These are phyloP conservation scores for Verasper variegatus DNA, from an alignment of 2,113 vertebrate species.

Conservation along the genomic window DNA sequence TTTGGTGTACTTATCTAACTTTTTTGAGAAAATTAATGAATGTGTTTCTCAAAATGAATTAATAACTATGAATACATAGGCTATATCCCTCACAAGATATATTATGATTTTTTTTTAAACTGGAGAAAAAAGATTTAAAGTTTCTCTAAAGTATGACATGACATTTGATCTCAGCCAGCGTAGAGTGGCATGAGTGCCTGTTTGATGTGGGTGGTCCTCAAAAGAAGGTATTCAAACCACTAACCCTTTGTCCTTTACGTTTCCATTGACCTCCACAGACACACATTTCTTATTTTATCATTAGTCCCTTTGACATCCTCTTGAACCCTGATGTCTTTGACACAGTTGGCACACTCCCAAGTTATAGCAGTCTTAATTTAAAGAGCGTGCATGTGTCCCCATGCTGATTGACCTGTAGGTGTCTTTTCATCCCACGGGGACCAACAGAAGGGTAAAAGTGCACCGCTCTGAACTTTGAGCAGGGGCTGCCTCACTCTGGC, in stretches of 20 bases:
- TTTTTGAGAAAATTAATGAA: too few relatives aligned
- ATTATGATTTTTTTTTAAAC: too few relatives aligned
- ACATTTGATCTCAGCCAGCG: not conserved
- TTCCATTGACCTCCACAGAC: conserved; percentile 35
- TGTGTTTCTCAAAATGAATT: too few relatives aligned
- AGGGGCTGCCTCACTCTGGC: conserved; percentile 46
- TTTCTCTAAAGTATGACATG: not conserved
- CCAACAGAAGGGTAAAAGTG: conserved; percentile 43
- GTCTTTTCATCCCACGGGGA: conserved; percentile 52
- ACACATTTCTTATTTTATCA: conserved; percentile 22
- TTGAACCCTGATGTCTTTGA: conserved; percentile 16
- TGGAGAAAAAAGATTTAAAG: too few relatives aligned
- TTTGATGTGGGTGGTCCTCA: conserved; percentile 21
- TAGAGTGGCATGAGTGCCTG: too few relatives aligned
- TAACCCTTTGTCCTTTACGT: not conserved
- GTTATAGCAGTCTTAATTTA: conserved; percentile 51
- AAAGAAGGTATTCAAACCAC: conserved; percentile 2
- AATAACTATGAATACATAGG: too few relatives aligned
- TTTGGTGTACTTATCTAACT: not conserved
- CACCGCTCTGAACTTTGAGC: conserved; percentile 46
- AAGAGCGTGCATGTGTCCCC: conserved; percentile 53
- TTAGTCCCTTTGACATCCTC: conserved; percentile 22
- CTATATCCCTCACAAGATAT: too few relatives aligned
- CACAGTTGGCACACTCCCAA: conserved; percentile 37
- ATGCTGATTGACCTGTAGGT: conserved; percentile 64